phyloP scores from a whole-genome alignment of 2,888 invertebrate species.

The Axea sp. region DNA sequence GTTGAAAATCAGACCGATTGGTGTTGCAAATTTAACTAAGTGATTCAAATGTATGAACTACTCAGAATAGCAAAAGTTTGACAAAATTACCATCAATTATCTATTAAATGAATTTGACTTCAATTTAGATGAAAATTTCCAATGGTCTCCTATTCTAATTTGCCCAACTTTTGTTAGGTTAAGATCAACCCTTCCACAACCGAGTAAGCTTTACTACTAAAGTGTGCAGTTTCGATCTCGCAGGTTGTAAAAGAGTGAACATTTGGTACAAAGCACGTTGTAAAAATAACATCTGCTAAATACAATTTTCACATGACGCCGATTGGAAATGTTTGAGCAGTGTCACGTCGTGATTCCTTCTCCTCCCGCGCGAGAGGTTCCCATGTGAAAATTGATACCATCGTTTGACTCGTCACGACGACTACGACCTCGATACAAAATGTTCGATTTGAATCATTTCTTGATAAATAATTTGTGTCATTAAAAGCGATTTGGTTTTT shows the following conservation, averaged over 20 bases:
- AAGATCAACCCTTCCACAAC: slow-evolving; percentile 22
- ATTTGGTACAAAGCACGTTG: slow-evolving; percentile 50
- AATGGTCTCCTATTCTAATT: not conserved
- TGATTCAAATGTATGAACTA: no score
- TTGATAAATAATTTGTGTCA: slow-evolving; percentile 5
- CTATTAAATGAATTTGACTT: not conserved
- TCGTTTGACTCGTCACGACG: slow-evolving; percentile 8
- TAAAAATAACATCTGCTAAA: slow-evolving; percentile 51
- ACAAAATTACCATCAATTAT: no score
- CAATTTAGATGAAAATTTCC: not conserved
- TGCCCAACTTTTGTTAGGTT: slow-evolving; percentile 5
- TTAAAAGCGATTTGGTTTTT: slow-evolving; percentile 41
- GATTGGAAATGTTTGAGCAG: slow-evolving; percentile 37
- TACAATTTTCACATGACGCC: slow-evolving; percentile 46
- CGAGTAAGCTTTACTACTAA: not conserved
- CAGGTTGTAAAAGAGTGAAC: slow-evolving; percentile 14
- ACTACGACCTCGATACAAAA: slow-evolving; percentile 19
- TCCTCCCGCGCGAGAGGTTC: slow-evolving; percentile 1
- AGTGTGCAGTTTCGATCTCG: not conserved
- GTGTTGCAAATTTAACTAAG: no score
- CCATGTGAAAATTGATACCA: slow-evolving; percentile 34
- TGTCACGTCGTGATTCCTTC: not conserved
- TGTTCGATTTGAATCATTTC: slow-evolving; percentile 22
- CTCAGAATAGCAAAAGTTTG: no score
- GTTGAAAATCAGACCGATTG: no score